phyloP scores from a whole-genome alignment of 2,113 vertebrate genomes.

The Corythornis vintsioides region DNA sequence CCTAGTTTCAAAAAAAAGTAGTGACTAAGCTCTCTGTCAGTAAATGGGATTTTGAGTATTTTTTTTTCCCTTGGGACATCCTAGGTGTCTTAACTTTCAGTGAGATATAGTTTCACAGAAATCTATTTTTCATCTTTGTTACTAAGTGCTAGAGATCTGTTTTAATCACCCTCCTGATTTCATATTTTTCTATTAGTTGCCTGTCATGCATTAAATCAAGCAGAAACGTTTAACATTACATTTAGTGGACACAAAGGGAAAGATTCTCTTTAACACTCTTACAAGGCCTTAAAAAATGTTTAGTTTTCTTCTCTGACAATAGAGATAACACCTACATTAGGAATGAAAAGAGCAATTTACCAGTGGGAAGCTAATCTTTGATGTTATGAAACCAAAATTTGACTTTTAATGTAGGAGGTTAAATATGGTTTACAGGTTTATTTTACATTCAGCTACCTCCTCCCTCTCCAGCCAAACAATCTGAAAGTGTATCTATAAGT shows the following conservation, averaged over 20 bases:
- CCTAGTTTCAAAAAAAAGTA: neutral
- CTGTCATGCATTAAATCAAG: neutral
- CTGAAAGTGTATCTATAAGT: neutral
- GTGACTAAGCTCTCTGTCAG: neutral
- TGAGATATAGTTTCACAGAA: neutral
- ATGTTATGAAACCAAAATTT: neutral
- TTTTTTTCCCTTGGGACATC: neutral
- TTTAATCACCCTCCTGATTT: neutral
- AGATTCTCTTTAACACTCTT: neutral
- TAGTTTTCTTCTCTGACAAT: neutral
- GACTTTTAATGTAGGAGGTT: neutral
- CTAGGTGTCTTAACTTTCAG: neutral
- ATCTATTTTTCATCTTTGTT: neutral
- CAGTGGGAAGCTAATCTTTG: neutral
- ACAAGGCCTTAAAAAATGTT: fast-evolving
- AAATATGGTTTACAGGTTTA: neutral
- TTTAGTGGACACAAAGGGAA: neutral
- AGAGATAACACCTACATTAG: neutral
- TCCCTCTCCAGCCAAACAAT: neutral
- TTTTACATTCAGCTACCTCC: neutral
- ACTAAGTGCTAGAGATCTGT: neutral
- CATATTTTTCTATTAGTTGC: neutral
- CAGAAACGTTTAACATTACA: neutral
- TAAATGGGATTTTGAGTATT: neutral
- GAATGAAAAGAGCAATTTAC: neutral